These are phyloP conservation scores for Protaetia brevitarsis DNA, from an alignment of 1,140 invertebrate species.

Conservation along the genomic window DNA sequence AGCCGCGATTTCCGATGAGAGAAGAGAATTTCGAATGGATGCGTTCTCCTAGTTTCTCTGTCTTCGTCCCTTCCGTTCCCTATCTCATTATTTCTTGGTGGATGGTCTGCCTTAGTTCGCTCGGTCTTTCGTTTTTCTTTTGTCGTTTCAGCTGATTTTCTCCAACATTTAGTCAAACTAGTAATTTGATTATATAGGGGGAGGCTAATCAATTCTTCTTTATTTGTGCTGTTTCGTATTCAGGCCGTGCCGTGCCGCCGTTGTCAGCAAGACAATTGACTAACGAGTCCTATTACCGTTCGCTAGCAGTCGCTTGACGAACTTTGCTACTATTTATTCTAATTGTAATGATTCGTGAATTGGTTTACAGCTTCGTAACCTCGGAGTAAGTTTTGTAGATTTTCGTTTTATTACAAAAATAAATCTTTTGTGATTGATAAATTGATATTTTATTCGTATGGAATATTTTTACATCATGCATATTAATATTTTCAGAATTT, in stretches of 20 bases:
- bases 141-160: constrained; percentile 23
- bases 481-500: too few relatives aligned
- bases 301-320: too few relatives aligned
- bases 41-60: too few relatives aligned
- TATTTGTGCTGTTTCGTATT: constrained; percentile 38
- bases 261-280: constrained; percentile 45
- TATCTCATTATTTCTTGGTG: not conserved
- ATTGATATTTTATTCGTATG: too few relatives aligned
- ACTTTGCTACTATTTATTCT: not conserved
- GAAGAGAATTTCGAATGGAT: too few relatives aligned
- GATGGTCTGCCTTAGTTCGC: not conserved
- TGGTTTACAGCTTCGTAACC: not conserved
- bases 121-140: constrained; percentile 19
- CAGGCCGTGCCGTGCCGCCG: constrained; percentile 33
- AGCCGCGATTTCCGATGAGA: not conserved
- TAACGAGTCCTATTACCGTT: constrained; percentile 36
- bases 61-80: not conserved
- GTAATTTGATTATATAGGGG: constrained; percentile 24
- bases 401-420: too few relatives aligned
- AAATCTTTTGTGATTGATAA: too few relatives aligned
- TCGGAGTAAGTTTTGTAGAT: too few relatives aligned
- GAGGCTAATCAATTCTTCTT: constrained; percentile 24
- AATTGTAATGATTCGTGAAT: not conserved
- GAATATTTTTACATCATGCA: too few relatives aligned
- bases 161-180: constrained; percentile 23